Evolutionary conservation across 2,797 vertebrate species (phyloP), one percentile per base, ranked within the genome.

Genomic region (Meriones psammophilus): DNA sequence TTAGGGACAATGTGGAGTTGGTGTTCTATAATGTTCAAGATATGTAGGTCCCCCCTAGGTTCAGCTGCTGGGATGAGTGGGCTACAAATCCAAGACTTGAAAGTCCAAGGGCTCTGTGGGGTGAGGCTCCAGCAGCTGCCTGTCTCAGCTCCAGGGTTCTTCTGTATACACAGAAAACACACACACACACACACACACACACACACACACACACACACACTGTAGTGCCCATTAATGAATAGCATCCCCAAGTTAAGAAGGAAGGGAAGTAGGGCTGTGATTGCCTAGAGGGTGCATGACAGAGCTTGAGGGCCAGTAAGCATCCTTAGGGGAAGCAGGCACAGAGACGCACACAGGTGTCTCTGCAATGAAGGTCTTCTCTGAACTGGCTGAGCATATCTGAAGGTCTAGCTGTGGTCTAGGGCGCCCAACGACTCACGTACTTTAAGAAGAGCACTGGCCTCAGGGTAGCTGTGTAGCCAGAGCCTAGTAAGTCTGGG

Each of bases 1-100:
- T n/a, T 30, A 30, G 39, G 28, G 17, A 58, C 8, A 62, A 17
- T 26, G 4, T 14, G 46, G 20, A 9, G 36, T 15, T 36, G 50
- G 26, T 0, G 1, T n/a, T 26, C 28, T 2, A 0, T 3, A n/a
- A 4, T 5, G 33, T 54, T 36, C 58, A 39, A 68, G 36, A 30
- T 1, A 3, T 2, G 26, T 1, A 3, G 8, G 74, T 54, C 39
- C 54, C 50, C 17, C 3, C 1, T 13, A 39, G 33, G 33, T 58
- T 78, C 3, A 33, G 30, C 7, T 7, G 0, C 56, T 12, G 54
- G 9, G 50, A 39, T 0, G 0, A 17, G 14, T 62, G 12, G 39
- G 3, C n/a, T 76, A 20, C 39, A 64, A 14, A 73, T 56, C 17
- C 33, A 4, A 54, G 24, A 26, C 26, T 3, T 42, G 8, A 46